A percentile compares a stretch with the other conserved stretches of the same genome.
Conservation (phyloP, 2,888 invertebrate genomes). For the Himalopsyche kuldschensis region DNA sequence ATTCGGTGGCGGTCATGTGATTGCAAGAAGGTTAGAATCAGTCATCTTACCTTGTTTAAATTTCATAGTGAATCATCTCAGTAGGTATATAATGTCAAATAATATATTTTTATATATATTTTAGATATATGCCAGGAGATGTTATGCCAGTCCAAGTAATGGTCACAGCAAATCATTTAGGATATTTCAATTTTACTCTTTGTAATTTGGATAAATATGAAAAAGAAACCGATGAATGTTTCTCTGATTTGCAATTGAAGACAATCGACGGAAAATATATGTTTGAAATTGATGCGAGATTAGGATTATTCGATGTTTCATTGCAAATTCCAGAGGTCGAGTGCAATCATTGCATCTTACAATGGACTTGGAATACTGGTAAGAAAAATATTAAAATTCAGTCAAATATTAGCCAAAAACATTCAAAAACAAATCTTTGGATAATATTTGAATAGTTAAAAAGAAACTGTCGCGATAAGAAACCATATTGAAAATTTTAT, state of each 20-base stretch:
- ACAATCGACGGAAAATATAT: conserved; percentile 44
- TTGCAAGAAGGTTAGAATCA: conserved; percentile 48
- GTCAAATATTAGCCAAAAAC: too few relatives aligned
- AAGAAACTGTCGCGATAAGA: too few relatives aligned
- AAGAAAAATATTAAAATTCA: conserved; percentile 36
- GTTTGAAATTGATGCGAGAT: conserved; percentile 13
- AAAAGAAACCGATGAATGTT: conserved; percentile 58
- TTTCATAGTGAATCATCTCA: too few relatives aligned
- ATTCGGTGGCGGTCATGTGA: conserved; percentile 52
- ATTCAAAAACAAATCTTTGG: too few relatives aligned
- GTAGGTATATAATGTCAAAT: background rate
- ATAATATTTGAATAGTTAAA: too few relatives aligned
- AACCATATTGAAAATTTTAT: too few relatives aligned
- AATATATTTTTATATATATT: background rate
- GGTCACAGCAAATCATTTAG: conserved; percentile 55
- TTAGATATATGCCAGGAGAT: conserved; percentile 43
- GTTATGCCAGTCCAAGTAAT: conserved; percentile 45
- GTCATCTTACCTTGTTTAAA: background rate
- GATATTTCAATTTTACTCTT: conserved; percentile 54
- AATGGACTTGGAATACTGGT: conserved; percentile 59
- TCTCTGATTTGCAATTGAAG: conserved; percentile 48
- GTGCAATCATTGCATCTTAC: conserved; percentile 59
- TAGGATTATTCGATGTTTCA: conserved; percentile 44
- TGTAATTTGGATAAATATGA: conserved; percentile 52
- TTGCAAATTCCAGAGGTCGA: conserved; percentile 51